Conservation (phyloP, 2,797 vertebrate species). For the Acrossocheilus wenchowensis region DNA sequence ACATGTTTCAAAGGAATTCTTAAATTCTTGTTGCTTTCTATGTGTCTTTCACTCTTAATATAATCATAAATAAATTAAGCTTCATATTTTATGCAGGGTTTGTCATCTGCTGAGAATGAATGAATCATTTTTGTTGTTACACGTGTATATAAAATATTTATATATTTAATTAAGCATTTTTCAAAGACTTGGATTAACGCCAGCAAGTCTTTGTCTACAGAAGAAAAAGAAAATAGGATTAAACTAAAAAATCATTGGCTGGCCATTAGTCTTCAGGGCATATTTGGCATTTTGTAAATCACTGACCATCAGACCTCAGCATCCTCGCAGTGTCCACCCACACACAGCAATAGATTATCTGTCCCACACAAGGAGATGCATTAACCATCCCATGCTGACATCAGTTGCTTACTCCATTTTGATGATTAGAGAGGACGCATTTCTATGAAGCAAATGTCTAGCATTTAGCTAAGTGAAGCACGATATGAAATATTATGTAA, state of each 20-base stretch:
- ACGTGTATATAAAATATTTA: background rate
- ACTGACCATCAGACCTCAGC: constrained; percentile 59
- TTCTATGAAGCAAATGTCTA: constrained; percentile 32
- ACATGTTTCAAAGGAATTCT: background rate
- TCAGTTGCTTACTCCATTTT: background rate
- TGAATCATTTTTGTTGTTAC: background rate
- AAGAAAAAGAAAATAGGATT: background rate
- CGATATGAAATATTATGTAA: constrained; percentile 15
- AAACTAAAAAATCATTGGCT: background rate
- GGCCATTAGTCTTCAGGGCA: background rate
- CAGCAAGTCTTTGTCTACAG: background rate
- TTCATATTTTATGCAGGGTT: background rate
- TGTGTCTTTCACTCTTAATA: background rate
- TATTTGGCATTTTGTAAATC: constrained; percentile 19
- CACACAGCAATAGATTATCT: constrained; percentile 28
- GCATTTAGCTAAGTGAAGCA: constrained; percentile 14
- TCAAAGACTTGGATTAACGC: background rate
- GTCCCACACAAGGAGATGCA: constrained; percentile 11
- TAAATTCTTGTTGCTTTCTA: background rate
- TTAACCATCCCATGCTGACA: constrained; percentile 7
- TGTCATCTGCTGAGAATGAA: background rate
- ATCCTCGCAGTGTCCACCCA: constrained; percentile 12
- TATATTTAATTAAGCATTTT: background rate
- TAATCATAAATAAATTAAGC: background rate
- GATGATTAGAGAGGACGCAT: background rate